Evolutionary conservation across 2,888 invertebrate genomes (phyloP).

Genomic region (Platynereis dumerilii): DNA sequence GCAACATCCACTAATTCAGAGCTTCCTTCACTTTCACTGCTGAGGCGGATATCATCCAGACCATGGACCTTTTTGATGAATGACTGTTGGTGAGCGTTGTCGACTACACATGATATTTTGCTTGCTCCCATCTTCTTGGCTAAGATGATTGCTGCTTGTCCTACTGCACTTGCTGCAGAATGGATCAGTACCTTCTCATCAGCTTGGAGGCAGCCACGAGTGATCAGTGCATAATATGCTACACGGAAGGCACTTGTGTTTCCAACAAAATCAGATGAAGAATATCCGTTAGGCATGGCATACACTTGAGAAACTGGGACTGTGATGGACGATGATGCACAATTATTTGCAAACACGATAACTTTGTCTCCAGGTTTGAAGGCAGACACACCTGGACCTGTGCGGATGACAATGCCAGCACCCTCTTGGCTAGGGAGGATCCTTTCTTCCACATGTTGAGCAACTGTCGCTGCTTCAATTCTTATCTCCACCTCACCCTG

Average conservation of each 20-base stretch:
- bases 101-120: background rate
- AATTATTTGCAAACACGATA: conserved; percentile 11
- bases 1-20: background rate
- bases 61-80: background rate
- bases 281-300: background rate
- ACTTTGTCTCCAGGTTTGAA: conserved; percentile 11
- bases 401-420: conserved; percentile 9
- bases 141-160: conserved; percentile 9
- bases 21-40: no score
- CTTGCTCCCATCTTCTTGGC: conserved; percentile 10
- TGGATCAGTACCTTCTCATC: conserved; percentile 4
- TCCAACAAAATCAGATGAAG: conserved; percentile 1
- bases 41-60: background rate
- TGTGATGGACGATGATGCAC: conserved; percentile 1
- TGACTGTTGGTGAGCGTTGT: background rate
- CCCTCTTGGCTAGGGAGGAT: background rate
- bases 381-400: conserved; percentile 1
- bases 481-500: conserved; percentile 2
- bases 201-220: background rate
- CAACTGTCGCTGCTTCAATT: conserved; percentile 5
- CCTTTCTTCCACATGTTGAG: background rate
- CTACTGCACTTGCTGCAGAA: background rate
- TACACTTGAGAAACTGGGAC: background rate
- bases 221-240: conserved; percentile 8
- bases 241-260: background rate